Base-by-base conservation (phyloP, 1,140 invertebrate genomes). In the Solen grandis region DNA sequence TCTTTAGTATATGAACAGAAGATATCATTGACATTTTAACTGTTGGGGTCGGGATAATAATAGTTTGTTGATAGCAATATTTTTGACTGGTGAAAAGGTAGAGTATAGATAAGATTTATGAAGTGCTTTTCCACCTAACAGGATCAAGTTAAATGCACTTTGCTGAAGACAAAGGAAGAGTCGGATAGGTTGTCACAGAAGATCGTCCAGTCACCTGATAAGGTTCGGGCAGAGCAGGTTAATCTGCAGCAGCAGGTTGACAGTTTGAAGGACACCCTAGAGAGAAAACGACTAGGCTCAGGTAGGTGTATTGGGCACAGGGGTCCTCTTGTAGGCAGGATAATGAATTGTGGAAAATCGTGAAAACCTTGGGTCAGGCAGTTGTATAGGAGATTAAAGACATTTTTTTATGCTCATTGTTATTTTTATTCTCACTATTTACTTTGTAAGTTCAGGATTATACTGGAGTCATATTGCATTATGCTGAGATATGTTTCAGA, bases 201-300 rank as follows among this genome's bases (percentile, higher is more conserved):
- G 46, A 89, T 89, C 59, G 84, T 89, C 0, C 85, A 87, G 73
- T 89, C 88, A 0, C 88, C 88, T 13, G 84, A 87, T 36, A 85
- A 83, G 52, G 82, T 88, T 0, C 83, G 70, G 55, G 84, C 77
- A 33, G 86, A 88, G 35, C 84, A 85, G 55, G 88, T 87, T 14
- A 78, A 70, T 4, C 73, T 85, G 57, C 80, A 83, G 57, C 62
- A 84, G 22, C 75, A 82, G 27, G 57, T 89, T 4, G 33, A 59
- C 16, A 55, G 70, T 31, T 73, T 87, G 25, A 85, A 83, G 54
- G 33, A 50, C 2, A 65, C 46, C 25, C 55, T 85, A 54, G 80
- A 82, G 33, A 59, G 81, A 27, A 86, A 86, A 33, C 29, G 3
- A 55, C 75, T 25, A 66, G 76, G 35, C 66, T 86, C 14, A 66